Evolutionary conservation across 2,113 vertebrate genomes (phyloP), one percentile per base, ranked within the genome.

Genomic region (Leiothrix lutea): DNA sequence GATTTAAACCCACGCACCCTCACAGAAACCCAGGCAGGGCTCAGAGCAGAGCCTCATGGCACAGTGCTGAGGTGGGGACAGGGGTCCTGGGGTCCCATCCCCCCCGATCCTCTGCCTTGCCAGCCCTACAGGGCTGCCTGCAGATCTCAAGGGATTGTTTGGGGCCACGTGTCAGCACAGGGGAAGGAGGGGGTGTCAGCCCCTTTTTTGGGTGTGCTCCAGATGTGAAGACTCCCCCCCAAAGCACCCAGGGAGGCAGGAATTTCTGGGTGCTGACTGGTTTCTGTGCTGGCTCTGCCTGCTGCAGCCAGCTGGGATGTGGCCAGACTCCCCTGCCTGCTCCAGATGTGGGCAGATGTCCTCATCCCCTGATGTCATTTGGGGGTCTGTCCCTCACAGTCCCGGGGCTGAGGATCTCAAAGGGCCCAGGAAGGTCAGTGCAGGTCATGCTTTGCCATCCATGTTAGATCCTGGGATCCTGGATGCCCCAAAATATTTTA

Each of bases 31-130:
- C 0, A 0, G 82, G 86, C 57, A 47, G 0, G 0, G 7, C 58
- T 70, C 72, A 50, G 88, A 77, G 78, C 45, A 28, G 24, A 44
- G 81, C 61, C 45, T 91, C 42, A 14, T 0, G 0, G 15, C 0
- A 0, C 1, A 0, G 2, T 13, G 53, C 42, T 3, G 2, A 51
- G 50, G 11, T 18, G 29, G 51, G 56, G 15, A 90, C 0, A 0
- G 2, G 65, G 48, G 20, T 75, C 17, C 22, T 2, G 3, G 51
- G 47, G 56, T 35, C 73, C 38, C 33, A 4, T 5, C 0, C 19
- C 35, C 44, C 40, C 29, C 1, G 2, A 5, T 17, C 21, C n/a
- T 31, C 72, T 60, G 47, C 35, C 42, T 33, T 28, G 45, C 16
- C 78, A 58, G 14, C 2, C 3, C 44, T 25, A 21, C 9, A 10